Evolutionary conservation across 2,797 vertebrate genomes (phyloP), one percentile per base, ranked within the genome.

Genomic region (Huso huso): DNA sequence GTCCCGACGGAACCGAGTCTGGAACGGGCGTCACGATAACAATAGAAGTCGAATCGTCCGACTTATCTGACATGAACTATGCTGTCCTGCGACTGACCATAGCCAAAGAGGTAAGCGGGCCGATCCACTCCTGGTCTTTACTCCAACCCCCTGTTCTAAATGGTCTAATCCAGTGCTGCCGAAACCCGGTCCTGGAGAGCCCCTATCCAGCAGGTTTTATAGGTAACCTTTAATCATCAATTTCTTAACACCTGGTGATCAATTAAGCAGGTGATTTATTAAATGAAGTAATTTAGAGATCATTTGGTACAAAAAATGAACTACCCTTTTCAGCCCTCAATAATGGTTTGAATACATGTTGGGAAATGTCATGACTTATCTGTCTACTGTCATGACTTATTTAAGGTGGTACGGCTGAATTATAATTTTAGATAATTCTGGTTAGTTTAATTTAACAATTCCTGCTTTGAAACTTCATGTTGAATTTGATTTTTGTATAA

Each of bases 21-120:
- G 86, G 85, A 3, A 79, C 77, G 0, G 81, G 79, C 0, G 70
- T 87, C 71, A 82, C 74, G 2, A 69, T 87, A 62, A 85, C 77
- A 62, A 81, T 88, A 0, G 79, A 83, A 62, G 83, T 65, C 0
- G 69, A 76, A 64, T 72, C 74, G 52, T 65, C 75, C 2, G 69
- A 8, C 0, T 49, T 48, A 1, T 8, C 9, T 2, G 80, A 86
- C 62, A 68, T 72, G 23, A 88, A 87, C 76, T 87, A 86, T 2
- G 49, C 76, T 0, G 68, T 81, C 13, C 58, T 82, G 58, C 77
- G 77, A 55, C 68, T 84, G 18, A 83, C 88, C 12, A 83, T 89
- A 48, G 70, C 86, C 9, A 75, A 65, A 6, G 82, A 87, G 87
- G 88, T 89, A 84, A 82, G 2, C 0, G 52, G 6, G 49, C 23